Percentiles rank a stretch among this genome's conserved stretches.
Conservation (phyloP, 2,888 invertebrate genomes). For the Ephialtes manifestator region DNA sequence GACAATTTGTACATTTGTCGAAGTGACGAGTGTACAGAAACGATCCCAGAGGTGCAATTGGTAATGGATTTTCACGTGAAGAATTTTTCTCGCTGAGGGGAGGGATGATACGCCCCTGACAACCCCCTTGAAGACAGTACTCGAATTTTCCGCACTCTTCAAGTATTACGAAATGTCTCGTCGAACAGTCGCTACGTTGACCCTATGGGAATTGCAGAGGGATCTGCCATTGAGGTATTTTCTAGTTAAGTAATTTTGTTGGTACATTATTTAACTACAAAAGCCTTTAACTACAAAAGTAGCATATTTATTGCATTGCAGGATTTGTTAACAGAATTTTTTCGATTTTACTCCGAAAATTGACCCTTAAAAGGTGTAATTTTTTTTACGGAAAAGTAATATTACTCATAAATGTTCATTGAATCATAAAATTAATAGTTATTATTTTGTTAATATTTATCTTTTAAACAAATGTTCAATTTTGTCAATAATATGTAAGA, state of each 20-base stretch:
- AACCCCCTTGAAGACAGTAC: not conserved
- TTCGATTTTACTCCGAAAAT: too few species aligned
- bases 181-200: not conserved
- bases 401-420: too few species aligned
- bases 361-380: too few species aligned
- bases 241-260: not conserved
- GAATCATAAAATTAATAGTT: too few species aligned
- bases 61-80: constrained; percentile 26
- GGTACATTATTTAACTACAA: not conserved
- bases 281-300: too few species aligned
- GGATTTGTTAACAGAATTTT: too few species aligned
- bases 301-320: too few species aligned
- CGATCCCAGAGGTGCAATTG: constrained; percentile 52
- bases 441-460: too few species aligned
- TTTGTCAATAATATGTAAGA: too few species aligned
- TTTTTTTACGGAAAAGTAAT: too few species aligned
- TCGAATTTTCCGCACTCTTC: constrained; percentile 7
- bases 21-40: not conserved
- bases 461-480: too few species aligned
- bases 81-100: not conserved
- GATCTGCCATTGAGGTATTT: not conserved
- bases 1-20: constrained; percentile 15
- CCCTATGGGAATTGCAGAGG: not conserved
- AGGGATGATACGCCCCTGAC: constrained; percentile 27
- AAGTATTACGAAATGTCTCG: not conserved